Percentiles rank a stretch among this genome's conserved stretches.
phyloP scores from a whole-genome alignment of 2,797 vertebrate genomes.

The Sebastes itinus region DNA sequence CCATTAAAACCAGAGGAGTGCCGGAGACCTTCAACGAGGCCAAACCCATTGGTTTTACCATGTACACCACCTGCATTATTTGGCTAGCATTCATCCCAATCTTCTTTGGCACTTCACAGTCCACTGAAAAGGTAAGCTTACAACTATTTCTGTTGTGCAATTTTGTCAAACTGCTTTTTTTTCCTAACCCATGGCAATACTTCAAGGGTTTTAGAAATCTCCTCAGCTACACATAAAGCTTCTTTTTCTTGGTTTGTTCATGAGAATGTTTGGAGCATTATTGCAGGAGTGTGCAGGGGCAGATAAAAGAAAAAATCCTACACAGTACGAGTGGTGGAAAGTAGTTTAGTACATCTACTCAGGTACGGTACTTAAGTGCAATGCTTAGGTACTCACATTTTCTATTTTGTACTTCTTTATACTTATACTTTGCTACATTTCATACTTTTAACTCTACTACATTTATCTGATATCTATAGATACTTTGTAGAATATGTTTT shows the following conservation, averaged over 20 bases:
- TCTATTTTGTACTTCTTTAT: background rate
- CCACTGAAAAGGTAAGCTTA: conserved; percentile 95
- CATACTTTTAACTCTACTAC: no score
- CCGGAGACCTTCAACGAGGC: conserved; percentile 99
- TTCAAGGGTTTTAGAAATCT: background rate
- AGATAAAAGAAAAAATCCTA: background rate
- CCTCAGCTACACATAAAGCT: background rate
- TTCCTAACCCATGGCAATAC: background rate
- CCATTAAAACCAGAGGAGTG: conserved; percentile 97
- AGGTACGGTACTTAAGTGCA: background rate
- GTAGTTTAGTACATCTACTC: background rate
- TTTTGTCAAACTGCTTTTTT: background rate
- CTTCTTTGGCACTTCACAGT: conserved; percentile 98
- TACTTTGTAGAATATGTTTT: background rate
- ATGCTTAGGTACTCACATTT: background rate
- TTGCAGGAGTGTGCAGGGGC: background rate
- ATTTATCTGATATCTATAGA: background rate
- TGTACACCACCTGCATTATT: conserved; percentile 99
- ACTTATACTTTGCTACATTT: background rate
- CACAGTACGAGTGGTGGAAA: background rate
- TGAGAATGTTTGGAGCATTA: background rate
- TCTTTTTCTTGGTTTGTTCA: background rate
- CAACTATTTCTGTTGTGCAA: background rate
- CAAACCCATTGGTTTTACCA: conserved; percentile 99
- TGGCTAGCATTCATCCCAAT: conserved; percentile 99